phyloP scores from a whole-genome alignment of 2,888 invertebrate species.

The Ctenicera cuprea region DNA sequence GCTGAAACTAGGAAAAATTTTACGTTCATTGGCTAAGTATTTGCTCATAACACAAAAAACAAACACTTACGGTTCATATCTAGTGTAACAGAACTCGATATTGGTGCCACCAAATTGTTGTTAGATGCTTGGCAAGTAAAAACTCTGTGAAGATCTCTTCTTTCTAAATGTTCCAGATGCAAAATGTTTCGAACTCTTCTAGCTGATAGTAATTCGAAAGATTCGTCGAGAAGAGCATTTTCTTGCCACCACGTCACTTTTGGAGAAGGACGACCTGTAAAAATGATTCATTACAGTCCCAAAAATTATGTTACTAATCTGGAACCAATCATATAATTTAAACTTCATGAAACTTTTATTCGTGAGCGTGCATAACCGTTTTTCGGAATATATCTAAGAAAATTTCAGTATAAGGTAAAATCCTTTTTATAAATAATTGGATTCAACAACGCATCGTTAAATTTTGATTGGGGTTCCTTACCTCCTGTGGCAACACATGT shows the following conservation, averaged over 20 bases:
- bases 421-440: slow-evolving; percentile 7
- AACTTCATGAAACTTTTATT: neutral
- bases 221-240: slow-evolving; percentile 81
- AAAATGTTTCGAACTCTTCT: slow-evolving; percentile 82
- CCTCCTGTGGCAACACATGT: slow-evolving; percentile 92
- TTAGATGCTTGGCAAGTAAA: slow-evolving; percentile 84
- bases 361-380: neutral
- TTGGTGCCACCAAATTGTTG: slow-evolving; percentile 81
- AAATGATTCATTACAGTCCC: neutral
- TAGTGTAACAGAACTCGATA: slow-evolving; percentile 79
- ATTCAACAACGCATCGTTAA: neutral
- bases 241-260: slow-evolving; percentile 86
- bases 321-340: neutral
- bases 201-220: slow-evolving; percentile 79
- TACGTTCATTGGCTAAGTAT: too few relatives aligned
- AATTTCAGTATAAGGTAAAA: too few relatives aligned
- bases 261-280: slow-evolving; percentile 82
- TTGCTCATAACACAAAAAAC: too few relatives aligned
- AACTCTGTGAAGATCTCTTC: slow-evolving; percentile 79
- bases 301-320: neutral
- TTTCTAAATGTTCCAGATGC: slow-evolving; percentile 79
- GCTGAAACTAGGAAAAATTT: too few relatives aligned
- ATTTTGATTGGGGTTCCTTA: slow-evolving; percentile 68
- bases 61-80: slow-evolving; percentile 82
- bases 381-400: neutral